Base-by-base conservation (phyloP, 2,888 invertebrate genomes). In the Erpobdella octoculata region DNA sequence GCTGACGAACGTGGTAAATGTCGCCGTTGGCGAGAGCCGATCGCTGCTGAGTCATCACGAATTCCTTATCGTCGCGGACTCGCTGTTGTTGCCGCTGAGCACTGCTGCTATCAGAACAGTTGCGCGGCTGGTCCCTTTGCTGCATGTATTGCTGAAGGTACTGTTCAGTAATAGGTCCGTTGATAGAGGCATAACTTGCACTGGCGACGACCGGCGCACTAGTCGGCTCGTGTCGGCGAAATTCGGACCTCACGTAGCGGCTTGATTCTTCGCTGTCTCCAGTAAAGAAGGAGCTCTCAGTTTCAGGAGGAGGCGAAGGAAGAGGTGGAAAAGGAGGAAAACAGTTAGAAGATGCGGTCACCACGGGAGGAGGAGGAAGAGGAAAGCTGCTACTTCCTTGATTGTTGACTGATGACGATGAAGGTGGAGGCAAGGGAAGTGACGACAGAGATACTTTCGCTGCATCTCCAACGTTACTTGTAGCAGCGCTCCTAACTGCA, bases 251-350 rank as follows among this genome's bases (percentile, higher is more conserved):
- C 5, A 35, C 62, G 35, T 62, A 62, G n/a, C 62, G 31, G 33
- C 35, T 35, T 1, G 62, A 62, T 21, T 62, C 33, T 5, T 62
- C 62, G 62, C 33, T n/a, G 33, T 33, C 62, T 5, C 33, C 31
- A 3, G 2, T 4, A n/a, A 35, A 31, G n/a, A 35, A 35, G n/a
- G 62, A 33, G 31, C 33, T 31, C 8, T n/a, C 33, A 35, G 8
- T 62, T 4, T 31, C 35, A 9, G 62, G 87, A 92, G 76, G 92
- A 92, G 83, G 87, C 90, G 82, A 87, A 92, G 48, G 92, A 92
- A 73, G 73, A 75, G 21, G 79, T 79, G 71, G 70, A 74, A 70
- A 78, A 78, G 21, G 77, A 77, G 53, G 71, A 73, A 69, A 76
- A 76, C 25, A 67, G n/a, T n/a, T 15, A 28, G 72, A 36, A n/a